A percentile compares a stretch with the other conserved stretches of the same genome.
These are phyloP conservation scores for Xylocopa sonorina DNA, from an alignment of 1,140 invertebrate genomes.

Conservation along the genomic window DNA sequence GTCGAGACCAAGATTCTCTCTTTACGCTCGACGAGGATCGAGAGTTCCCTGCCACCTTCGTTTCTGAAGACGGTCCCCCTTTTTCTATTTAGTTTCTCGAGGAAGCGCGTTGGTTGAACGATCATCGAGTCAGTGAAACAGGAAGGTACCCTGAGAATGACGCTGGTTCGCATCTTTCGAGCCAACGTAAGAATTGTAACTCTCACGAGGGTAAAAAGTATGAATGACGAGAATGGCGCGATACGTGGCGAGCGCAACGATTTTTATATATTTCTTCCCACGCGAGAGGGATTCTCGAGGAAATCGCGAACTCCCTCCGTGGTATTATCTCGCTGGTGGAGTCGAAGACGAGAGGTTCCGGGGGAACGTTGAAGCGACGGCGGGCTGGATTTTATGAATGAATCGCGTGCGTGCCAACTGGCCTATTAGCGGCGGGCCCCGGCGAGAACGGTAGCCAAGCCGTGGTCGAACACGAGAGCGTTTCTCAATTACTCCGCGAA, in stretches of 20 bases:
- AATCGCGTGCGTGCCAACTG: conserved; percentile 69
- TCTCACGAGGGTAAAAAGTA: too few relatives aligned
- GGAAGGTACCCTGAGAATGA: too few relatives aligned
- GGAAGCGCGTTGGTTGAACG: too few relatives aligned
- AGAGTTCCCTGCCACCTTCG: conserved; percentile 22
- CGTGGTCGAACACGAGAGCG: conserved; percentile 66
- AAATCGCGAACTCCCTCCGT: too few relatives aligned
- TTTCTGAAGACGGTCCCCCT: background rate
- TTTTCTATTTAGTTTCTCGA: background rate
- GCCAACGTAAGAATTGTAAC: too few relatives aligned
- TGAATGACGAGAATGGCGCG: too few relatives aligned
- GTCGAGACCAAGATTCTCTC: background rate
- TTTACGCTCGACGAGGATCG: conserved; percentile 42
- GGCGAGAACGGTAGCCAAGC: conserved; percentile 66
- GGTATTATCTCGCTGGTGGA: background rate
- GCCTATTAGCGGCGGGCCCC: conserved; percentile 61
- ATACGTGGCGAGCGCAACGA: too few relatives aligned
- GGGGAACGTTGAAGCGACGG: background rate
- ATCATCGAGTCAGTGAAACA: too few relatives aligned
- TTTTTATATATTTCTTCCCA: too few relatives aligned
- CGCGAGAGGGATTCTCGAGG: too few relatives aligned
- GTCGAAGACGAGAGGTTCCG: background rate
- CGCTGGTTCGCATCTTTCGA: too few relatives aligned
- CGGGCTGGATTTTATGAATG: conserved; percentile 63
- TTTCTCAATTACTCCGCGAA: conserved; percentile 56